Base-by-base conservation (phyloP, 2,888 invertebrate species). In the Agrenia bidenticulata region DNA sequence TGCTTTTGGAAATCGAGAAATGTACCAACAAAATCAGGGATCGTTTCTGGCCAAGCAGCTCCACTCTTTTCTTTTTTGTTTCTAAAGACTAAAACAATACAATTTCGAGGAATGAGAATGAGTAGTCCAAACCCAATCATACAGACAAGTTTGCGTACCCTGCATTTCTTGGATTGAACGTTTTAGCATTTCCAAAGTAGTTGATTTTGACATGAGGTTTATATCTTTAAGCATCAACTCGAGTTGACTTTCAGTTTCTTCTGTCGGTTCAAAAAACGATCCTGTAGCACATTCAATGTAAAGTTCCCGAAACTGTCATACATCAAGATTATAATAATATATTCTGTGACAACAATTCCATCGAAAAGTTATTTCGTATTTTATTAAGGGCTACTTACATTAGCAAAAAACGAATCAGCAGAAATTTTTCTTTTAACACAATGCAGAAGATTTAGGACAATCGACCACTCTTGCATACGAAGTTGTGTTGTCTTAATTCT, bases 141-240 rank as follows among this genome's bases (percentile, higher is more conserved):
- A n/a, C n/a, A n/a, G n/a, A n/a, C n/a, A n/a, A n/a, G n/a, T n/a
- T n/a, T n/a, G n/a, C n/a, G n/a, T 21, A 37, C n/a, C 17, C 50
- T n/a, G n/a, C 27, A 62, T 9, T 56, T 13, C n/a, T 2, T 7
- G 11, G n/a, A 55, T 26, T 17, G 61, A 59, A 1, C 62, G 64
- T 23, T 61, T 27, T 0, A 67, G 1, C 11, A 64, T 2, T 0
- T 24, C 32, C 11, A 27, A 7, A 2, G 63, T 15, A 21, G 56
- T 53, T 1, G n/a, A 4, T 53, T 67, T 67, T 5, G 67, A 58
- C 13, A 61, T 13, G 19, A 17, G 45, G 7, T 23, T 21, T 0
- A 67, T 7, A 2, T 27, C 17, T 19, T 50, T 21, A 13, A 67
- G 61, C 23, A 67, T 53, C 23, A 62, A 19, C 63, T n/a, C n/a